Conservation (phyloP, 2,888 invertebrate genomes). For the Gryllus longicercus region DNA sequence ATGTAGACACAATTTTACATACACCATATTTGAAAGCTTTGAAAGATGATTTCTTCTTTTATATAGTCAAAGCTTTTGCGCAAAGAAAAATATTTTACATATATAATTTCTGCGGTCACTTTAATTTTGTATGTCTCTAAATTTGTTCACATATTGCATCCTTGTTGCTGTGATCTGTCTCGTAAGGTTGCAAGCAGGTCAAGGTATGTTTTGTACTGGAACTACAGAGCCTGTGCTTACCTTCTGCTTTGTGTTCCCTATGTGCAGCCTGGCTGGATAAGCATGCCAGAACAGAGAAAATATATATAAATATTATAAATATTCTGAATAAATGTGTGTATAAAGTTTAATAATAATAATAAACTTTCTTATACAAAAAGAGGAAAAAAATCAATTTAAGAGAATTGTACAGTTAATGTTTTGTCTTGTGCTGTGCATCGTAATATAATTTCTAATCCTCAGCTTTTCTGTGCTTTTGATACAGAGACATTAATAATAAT, state of each 20-base stretch:
- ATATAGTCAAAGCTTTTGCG: neutral
- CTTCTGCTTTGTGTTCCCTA: conserved; percentile 17
- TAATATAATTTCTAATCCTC: conserved; percentile 17
- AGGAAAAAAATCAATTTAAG: neutral
- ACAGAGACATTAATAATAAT: neutral
- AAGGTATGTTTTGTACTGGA: neutral
- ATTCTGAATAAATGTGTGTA: conserved; percentile 17
- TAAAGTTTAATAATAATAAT: conserved; percentile 17
- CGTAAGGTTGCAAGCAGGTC: neutral
- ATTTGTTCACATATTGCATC: conserved; percentile 11
- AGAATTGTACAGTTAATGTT: conserved; percentile 1
- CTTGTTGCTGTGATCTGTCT: conserved; percentile 9
- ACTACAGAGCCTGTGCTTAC: neutral
- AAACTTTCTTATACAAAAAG: conserved; percentile 17
- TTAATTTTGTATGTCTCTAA: neutral
- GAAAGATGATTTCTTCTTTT: neutral
- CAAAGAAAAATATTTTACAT: neutral
- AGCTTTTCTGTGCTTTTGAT: conserved; percentile 17
- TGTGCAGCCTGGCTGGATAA: neutral
- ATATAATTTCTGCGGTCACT: neutral
- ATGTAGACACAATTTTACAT: neutral
- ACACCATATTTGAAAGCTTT: neutral
- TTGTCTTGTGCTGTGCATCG: conserved; percentile 17
- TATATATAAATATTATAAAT: conserved; percentile 11
- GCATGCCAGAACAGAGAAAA: conserved; percentile 8